These are phyloP conservation scores for Pseudoips prasinana DNA, from an alignment of 2,888 invertebrate genomes.

Conservation along the genomic window DNA sequence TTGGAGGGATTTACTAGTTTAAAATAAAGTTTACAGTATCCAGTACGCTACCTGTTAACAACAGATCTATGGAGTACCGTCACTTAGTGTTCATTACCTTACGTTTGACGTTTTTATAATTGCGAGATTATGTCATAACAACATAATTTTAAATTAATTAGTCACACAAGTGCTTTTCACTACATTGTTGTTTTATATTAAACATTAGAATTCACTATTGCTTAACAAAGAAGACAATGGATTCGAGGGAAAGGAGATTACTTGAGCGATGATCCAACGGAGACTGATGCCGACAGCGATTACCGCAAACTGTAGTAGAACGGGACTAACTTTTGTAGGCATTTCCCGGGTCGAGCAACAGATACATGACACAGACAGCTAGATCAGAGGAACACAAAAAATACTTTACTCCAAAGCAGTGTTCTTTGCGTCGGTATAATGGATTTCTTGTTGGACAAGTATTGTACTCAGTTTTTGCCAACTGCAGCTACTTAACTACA, in stretches of 20 bases:
- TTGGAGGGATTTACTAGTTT: too few relatives aligned
- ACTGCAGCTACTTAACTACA: slow-evolving; percentile 10
- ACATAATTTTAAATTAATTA: too few relatives aligned
- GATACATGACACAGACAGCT: slow-evolving; percentile 46
- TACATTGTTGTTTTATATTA: too few relatives aligned
- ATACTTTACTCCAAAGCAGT: slow-evolving; percentile 27
- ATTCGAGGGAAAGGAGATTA: slow-evolving; percentile 49
- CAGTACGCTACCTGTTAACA: too few relatives aligned
- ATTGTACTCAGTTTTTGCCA: slow-evolving; percentile 30
- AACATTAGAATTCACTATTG: too few relatives aligned
- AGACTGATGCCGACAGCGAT: slow-evolving; percentile 50
- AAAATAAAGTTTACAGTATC: too few relatives aligned
- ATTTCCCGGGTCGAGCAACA: slow-evolving; percentile 38
- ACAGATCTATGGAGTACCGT: too few relatives aligned
- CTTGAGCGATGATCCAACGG: slow-evolving; percentile 43
- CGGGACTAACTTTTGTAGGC: slow-evolving; percentile 62
- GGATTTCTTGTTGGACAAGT: slow-evolving; percentile 33
- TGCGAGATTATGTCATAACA: too few relatives aligned
- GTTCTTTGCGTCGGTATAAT: slow-evolving; percentile 32
- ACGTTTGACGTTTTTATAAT: too few relatives aligned
- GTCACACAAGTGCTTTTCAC: too few relatives aligned
- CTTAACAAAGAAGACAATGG: slow-evolving; percentile 54
- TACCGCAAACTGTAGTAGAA: slow-evolving; percentile 64
- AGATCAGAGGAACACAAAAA: slow-evolving; percentile 47
- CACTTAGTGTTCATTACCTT: too few relatives aligned